These are phyloP conservation scores for Elachura formosa DNA, from an alignment of 2,113 vertebrate species.

Conservation along the genomic window DNA sequence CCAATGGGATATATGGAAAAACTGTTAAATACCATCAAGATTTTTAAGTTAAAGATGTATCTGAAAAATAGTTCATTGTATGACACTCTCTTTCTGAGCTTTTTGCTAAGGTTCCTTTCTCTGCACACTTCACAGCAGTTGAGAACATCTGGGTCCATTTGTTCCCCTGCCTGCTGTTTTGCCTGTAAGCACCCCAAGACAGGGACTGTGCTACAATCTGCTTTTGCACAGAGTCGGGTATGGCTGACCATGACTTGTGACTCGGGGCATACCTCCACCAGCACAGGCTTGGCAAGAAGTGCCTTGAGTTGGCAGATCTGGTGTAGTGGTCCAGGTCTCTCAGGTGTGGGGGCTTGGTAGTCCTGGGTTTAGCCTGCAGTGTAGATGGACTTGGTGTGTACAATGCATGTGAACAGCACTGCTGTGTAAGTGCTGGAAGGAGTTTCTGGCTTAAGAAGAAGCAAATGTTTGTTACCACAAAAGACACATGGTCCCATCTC, in stretches of 20 bases:
- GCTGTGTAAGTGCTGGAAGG: not conserved
- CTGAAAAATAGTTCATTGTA: not conserved
- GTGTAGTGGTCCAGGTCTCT: not conserved
- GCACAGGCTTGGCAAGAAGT: not conserved
- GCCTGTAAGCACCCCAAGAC: not conserved
- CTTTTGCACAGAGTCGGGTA: not conserved
- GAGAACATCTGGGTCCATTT: not conserved
- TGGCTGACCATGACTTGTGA: not conserved
- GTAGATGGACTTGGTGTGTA: not conserved
- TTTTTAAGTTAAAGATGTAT: not conserved
- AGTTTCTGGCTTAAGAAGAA: not conserved
- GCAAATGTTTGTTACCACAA: not conserved
- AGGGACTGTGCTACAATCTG: not conserved
- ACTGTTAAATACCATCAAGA: not conserved
- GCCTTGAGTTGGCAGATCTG: not conserved
- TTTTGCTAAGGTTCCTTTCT: not conserved
- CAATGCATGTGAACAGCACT: accelerated
- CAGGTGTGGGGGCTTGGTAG: not conserved
- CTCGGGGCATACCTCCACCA: not conserved
- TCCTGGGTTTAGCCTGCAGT: not conserved
- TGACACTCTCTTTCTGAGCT: not conserved
- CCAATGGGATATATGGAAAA: not conserved
- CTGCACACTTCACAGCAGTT: not conserved
- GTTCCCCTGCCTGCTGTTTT: not conserved
- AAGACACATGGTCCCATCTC: not conserved